A percentile compares a stretch with the other conserved stretches of the same genome.
These are phyloP conservation scores for Petrophora chlorosata DNA, from an alignment of 2,888 invertebrate species.

Conservation along the genomic window DNA sequence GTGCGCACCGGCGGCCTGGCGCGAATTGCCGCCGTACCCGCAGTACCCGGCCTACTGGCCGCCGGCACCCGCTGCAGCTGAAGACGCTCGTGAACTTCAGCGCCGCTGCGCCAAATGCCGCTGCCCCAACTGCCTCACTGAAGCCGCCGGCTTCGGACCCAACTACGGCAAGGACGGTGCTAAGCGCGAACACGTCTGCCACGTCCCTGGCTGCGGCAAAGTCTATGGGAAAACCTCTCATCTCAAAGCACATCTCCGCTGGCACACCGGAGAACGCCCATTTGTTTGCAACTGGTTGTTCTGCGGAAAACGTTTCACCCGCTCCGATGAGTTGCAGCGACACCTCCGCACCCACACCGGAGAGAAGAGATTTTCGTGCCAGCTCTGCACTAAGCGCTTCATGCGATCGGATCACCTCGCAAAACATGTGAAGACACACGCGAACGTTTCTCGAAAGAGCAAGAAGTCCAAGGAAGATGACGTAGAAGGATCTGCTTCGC, in stretches of 20 bases:
- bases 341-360: conserved; percentile 95
- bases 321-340: conserved; percentile 95
- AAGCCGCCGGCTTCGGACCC: conserved; percentile 90
- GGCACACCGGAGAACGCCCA: conserved; percentile 97
- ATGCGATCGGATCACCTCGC: conserved; percentile 97
- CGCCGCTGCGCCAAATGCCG: conserved; percentile 90
- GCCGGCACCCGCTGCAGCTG: conserved; percentile 67
- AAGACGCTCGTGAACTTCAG: conserved; percentile 83
- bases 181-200: conserved; percentile 93
- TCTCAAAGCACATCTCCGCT: conserved; percentile 94
- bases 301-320: conserved; percentile 95
- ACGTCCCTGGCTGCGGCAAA: conserved; percentile 93
- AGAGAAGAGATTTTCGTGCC: conserved; percentile 94
- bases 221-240: conserved; percentile 98
- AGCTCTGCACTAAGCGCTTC: conserved; percentile 94
- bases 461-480: conserved; percentile 70
- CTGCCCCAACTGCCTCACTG: conserved; percentile 92
- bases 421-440: conserved; percentile 96
- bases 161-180: conserved; percentile 89
- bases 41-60: conserved; percentile 80
- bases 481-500: conserved; percentile 65
- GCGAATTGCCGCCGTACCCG: conserved; percentile 71
- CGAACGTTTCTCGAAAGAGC: conserved; percentile 83
- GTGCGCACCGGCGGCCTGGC: conserved; percentile 70
- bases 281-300: conserved; percentile 95